Conservation (phyloP, 1,140 invertebrate species). For the Rhynchophorus ferrugineus region DNA sequence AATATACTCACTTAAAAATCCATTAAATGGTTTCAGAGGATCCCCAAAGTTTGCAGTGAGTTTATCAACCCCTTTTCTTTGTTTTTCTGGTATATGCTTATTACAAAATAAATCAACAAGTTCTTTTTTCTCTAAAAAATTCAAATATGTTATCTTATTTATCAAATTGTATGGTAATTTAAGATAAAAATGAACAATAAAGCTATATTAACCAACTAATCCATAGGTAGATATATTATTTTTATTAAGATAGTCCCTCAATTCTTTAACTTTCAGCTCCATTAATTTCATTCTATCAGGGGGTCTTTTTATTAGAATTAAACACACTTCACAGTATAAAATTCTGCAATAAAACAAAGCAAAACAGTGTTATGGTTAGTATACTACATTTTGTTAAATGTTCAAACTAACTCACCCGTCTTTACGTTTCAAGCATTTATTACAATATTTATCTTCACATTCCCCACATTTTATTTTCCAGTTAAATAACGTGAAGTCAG, state of each 20-base stretch:
- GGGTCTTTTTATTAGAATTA: slow-evolving; percentile 35
- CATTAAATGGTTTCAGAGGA: slow-evolving; percentile 27
- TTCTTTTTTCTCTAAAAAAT: slow-evolving; percentile 35
- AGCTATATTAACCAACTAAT: slow-evolving; percentile 32
- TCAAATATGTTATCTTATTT: slow-evolving; percentile 1
- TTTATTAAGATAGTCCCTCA: slow-evolving; percentile 38
- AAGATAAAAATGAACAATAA: slow-evolving; percentile 1
- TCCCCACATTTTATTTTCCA: slow-evolving; percentile 37
- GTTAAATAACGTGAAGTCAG: slow-evolving; percentile 33
- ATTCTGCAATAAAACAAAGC: slow-evolving; percentile 22
- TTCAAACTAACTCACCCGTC: slow-evolving; percentile 27
- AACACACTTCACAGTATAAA: slow-evolving; percentile 37
- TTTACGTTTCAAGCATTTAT: slow-evolving; percentile 32
- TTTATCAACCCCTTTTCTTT: slow-evolving; percentile 29
- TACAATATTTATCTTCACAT: slow-evolving; percentile 34
- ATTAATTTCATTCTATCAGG: slow-evolving; percentile 36
- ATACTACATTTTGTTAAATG: slow-evolving; percentile 2
- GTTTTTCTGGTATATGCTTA: slow-evolving; percentile 33
- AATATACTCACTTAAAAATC: slow-evolving; percentile 26
- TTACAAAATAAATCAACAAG: slow-evolving; percentile 37
- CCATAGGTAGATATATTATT: slow-evolving; percentile 38
- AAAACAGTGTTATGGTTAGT: neutral
- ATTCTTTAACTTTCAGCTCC: slow-evolving; percentile 38
- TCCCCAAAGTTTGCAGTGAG: slow-evolving; percentile 32
- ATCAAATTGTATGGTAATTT: neutral